Conservation (phyloP, 2,797 vertebrate genomes). For the Mormyrus hasselquistii region DNA sequence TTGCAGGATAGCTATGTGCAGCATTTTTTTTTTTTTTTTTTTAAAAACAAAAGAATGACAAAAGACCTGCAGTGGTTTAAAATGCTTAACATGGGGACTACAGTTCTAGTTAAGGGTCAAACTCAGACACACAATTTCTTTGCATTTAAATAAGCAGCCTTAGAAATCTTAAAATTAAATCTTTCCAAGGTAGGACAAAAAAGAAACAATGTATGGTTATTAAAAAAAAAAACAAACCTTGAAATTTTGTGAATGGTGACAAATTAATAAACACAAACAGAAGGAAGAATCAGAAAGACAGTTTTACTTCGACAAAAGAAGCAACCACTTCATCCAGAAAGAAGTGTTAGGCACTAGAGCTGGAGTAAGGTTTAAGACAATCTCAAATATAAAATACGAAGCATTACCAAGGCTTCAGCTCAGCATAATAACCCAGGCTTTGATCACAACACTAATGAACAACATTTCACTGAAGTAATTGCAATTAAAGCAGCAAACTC, state of each 20-base stretch:
- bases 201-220: not conserved
- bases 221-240: not conserved
- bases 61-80: constrained; percentile 68
- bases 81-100: constrained; percentile 68
- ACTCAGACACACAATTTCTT: constrained; percentile 68
- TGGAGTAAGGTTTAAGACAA: not conserved
- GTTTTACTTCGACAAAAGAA: not conserved
- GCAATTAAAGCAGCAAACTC: constrained; percentile 20
- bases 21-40: constrained; percentile 62
- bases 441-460: constrained; percentile 16
- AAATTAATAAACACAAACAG: not conserved
- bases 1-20: constrained; percentile 79
- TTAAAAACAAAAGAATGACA: constrained; percentile 56
- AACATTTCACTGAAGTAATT: constrained; percentile 17
- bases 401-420: not conserved
- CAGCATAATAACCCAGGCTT: constrained; percentile 9
- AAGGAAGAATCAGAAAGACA: not conserved
- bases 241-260: not conserved
- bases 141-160: not conserved
- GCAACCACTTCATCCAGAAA: not conserved
- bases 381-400: not conserved
- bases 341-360: not conserved
- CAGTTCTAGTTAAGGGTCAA: constrained; percentile 72
- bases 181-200: not conserved
- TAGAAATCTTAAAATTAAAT: not conserved